Base-by-base conservation (phyloP, 2,113 vertebrate genomes). In the Electrona antarctica region DNA sequence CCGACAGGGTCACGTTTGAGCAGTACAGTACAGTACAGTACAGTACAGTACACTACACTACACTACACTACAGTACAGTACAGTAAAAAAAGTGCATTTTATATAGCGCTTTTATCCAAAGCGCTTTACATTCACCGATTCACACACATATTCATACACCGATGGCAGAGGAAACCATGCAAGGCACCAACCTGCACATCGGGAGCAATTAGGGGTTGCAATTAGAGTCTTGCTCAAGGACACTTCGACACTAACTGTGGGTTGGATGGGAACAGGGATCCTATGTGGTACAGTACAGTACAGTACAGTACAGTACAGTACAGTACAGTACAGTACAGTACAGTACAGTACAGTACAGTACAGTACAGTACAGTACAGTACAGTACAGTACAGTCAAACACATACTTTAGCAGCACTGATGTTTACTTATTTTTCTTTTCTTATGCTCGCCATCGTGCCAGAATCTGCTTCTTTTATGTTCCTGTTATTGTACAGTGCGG, bases 351-450 rank as follows among this genome's bases (percentile, higher is more conserved):
- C 21, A 21, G 21, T 21, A 41, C 33, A 4, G 33, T 41, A 41
- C 33, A 4, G 33, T 41, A 41, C 33, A 41, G 33, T 41, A 41
- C 33, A 41, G 33, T 41, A 41, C 64, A 73, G 48, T 62, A 67
- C 41, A 59, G 64, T 52, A 66, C 78, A 62, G 69, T 67, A 73
- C n/a, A 79, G 68, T 79, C 45, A 69, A 78, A 60, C 60, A 68
- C 47, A 83, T 82, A 74, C 67, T 83, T 78, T 77, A 47, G 57
- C 57, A 74, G 13, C 12, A 54, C 9, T n/a, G 66, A 77, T 68
- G 68, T 76, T 47, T 67, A 7, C 69, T 67, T 70, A 2, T 21
- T 21, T 21, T 21, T 21, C 21, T 21, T 21, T 21, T 21, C 21
- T 21, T 21, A 21, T 21, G 1, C 21, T 21, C 21, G 62, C 73